Percentiles rank a stretch among this genome's conserved stretches.
phyloP scores from a whole-genome alignment of 2,888 invertebrate species.

The Pycnomerus fuliginosus region DNA sequence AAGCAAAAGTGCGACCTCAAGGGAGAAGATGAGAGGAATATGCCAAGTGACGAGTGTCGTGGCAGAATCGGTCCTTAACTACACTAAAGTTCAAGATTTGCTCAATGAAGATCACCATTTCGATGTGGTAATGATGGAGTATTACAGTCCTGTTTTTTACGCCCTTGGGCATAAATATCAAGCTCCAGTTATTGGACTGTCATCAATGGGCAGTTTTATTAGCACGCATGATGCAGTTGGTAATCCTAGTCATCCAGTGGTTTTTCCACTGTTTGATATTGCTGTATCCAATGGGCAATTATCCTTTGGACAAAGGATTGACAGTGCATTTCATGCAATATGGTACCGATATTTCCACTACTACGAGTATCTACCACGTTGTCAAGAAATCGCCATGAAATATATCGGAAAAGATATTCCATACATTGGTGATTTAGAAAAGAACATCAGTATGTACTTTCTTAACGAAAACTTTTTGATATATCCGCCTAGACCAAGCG shows the following conservation, averaged over 20 bases:
- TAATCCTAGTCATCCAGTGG: constrained; percentile 36
- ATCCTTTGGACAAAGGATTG: constrained; percentile 13
- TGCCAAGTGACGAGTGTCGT: neutral
- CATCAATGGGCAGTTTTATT: constrained; percentile 27
- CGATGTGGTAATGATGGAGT: constrained; percentile 25
- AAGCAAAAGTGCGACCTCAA: constrained; percentile 1
- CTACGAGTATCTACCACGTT: constrained; percentile 1
- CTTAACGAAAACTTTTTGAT: constrained; percentile 5
- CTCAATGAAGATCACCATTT: constrained; percentile 4
- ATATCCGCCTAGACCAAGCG: constrained; percentile 3
- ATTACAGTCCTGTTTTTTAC: constrained; percentile 14
- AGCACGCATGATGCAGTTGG: constrained; percentile 32
- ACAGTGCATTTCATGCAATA: constrained; percentile 4
- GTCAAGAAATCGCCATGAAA: constrained; percentile 4
- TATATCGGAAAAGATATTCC: constrained; percentile 5
- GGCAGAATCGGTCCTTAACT: constrained; percentile 1
- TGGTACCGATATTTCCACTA: constrained; percentile 4
- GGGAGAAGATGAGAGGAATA: neutral
- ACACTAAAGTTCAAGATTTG: constrained; percentile 3
- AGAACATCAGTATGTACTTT: constrained; percentile 6
- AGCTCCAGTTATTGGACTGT: constrained; percentile 26
- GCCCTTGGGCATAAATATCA: constrained; percentile 15
- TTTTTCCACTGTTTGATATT: constrained; percentile 30
- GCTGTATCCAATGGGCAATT: constrained; percentile 10
- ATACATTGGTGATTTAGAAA: constrained; percentile 6